A percentile compares a stretch with the other conserved stretches of the same genome.
These are phyloP conservation scores for Brienomyrus brachyistius DNA, from an alignment of 2,113 vertebrate genomes.

Conservation along the genomic window DNA sequence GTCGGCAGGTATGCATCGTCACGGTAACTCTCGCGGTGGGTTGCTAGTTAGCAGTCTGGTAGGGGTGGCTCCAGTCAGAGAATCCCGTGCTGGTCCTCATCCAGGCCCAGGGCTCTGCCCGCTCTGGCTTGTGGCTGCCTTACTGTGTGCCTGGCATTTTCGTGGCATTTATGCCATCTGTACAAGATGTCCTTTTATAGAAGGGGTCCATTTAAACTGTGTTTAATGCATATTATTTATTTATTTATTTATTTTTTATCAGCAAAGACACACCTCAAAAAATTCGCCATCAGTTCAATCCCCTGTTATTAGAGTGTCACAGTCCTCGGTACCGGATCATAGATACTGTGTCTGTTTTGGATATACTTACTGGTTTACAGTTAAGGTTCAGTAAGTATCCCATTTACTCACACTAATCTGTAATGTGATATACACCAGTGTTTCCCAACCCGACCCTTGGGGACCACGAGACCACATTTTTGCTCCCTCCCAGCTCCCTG, in stretches of 20 bases:
- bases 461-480: background rate
- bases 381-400: background rate
- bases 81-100: constrained; percentile 92
- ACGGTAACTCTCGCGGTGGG: background rate
- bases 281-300: background rate
- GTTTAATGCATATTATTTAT: background rate
- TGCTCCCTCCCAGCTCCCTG: background rate
- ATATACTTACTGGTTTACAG: background rate
- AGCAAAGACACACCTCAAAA: background rate
- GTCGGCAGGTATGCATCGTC: constrained; percentile 75
- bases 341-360: background rate
- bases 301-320: background rate
- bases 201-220: background rate
- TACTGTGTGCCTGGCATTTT: constrained; percentile 42
- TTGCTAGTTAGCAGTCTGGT: background rate
- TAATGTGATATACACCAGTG: background rate
- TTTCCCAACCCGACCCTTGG: background rate
- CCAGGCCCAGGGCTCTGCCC: constrained; percentile 80
- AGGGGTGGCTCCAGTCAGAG: constrained; percentile 40
- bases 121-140: constrained; percentile 96
- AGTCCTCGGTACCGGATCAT: background rate
- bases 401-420: background rate
- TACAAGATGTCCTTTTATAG: background rate
- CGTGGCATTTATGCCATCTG: background rate
- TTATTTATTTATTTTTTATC: background rate